Base-by-base conservation (phyloP, 2,888 invertebrate genomes). In the Ctena decussata region DNA sequence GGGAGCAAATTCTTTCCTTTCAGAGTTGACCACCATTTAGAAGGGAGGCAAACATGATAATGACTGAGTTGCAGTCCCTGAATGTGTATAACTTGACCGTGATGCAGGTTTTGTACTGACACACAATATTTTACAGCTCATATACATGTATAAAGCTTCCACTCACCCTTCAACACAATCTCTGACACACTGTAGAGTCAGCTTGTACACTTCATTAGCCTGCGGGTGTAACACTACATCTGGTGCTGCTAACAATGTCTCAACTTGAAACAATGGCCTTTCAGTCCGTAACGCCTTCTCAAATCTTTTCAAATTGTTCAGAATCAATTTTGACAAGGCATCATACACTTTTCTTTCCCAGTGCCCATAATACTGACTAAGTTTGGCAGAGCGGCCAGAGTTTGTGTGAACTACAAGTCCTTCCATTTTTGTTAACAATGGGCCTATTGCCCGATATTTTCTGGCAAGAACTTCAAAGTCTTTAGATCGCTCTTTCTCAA, bases 391-490 rank as follows among this genome's bases (percentile, higher is more conserved):
- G 76, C 96, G 96, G 1, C 98, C 98, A 0, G 98, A 97, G 90
- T 97, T 97, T 0, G 98, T 97, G 84, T 97, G 97, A 30, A 98
- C 96, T 0, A 98, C 97, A 46, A 98, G 96, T 86, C 97, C 98
- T 96, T 99, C 98, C 86, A 98, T 96, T 96, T 98, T 98, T 92
- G 97, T 97, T 21, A 99, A 96, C 80, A 98, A 97, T 0, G 98
- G 98, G 0, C 98, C 97, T 69, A 98, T 96, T 0, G 98, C 97
- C 70, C 97, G 97, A 94, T 98, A 98, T n/a, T 97, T 97, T 74
- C 97, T 97, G 0, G 97, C 96, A 95, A 98, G 96, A 6, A 96
- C 96, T 0, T 97, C 97, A 8, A 97, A 96, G 73, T 97, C 97
- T 80, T 97, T 97, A 0, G 97, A 97, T 0, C 98, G 97, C 81